These are phyloP conservation scores for Gobio gobio DNA, from an alignment of 2,113 vertebrate species.

Conservation along the genomic window DNA sequence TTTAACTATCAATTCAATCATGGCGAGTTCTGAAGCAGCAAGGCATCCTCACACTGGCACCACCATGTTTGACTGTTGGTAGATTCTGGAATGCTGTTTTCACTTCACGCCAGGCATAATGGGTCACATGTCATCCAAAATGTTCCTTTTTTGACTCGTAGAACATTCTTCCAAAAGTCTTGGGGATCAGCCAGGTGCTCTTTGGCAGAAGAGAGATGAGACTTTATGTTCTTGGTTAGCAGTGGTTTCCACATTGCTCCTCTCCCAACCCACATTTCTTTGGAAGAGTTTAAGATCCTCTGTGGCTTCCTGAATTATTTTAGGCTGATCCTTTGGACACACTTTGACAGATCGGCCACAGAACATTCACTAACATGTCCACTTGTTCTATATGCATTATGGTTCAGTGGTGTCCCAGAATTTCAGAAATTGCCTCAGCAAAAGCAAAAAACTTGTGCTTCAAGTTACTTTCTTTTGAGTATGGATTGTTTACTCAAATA, in stretches of 20 bases:
- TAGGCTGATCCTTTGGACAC: constrained; percentile 13
- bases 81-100: constrained; percentile 15
- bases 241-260: constrained; percentile 29
- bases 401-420: background rate
- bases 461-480: background rate
- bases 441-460: background rate
- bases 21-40: background rate
- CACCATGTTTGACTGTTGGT: constrained; percentile 2
- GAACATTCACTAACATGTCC: constrained; percentile 15
- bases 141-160: constrained; percentile 25
- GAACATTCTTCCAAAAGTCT: constrained; percentile 25
- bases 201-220: constrained; percentile 30
- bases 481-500: background rate
- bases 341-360: background rate
- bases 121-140: constrained; percentile 36
- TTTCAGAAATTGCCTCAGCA: background rate
- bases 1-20: background rate
- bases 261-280: constrained; percentile 21
- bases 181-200: constrained; percentile 38
- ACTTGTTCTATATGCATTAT: constrained; percentile 22
- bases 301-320: constrained; percentile 27
- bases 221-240: constrained; percentile 24
- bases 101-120: constrained; percentile 18
- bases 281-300: background rate
- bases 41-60: background rate